Evolutionary conservation across 2,797 vertebrate species (phyloP), one percentile per base, ranked within the genome.

Genomic region (Caiman crocodilus): DNA sequence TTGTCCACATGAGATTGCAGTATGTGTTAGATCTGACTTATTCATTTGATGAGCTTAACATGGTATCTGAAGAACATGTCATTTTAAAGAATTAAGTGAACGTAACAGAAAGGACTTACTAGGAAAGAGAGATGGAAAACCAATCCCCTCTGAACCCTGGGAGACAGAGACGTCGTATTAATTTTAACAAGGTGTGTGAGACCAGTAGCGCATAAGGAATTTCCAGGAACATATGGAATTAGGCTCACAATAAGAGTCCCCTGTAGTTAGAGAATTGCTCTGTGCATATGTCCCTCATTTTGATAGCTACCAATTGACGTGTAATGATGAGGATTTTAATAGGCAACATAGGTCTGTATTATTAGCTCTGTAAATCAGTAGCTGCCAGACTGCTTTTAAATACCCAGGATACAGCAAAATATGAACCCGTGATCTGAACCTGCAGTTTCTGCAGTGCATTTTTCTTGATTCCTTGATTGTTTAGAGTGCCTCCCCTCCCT

Each of bases 61-160:
- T 28, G 58, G 57, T 69, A 80, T 7, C 32, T 3, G 13, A 88
- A 79, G 10, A 67, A 80, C 32, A 10, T 9, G 79, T 69, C 0
- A 55, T 55, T 89, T 89, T 84, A 73, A 82, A 83, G 80, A 59
- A 69, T 82, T 76, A 79, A 80, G 89, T 77, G 73, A 26, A 94
- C 92, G 85, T 77, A 91, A 79, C 59, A 58, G 14, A 85, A 78
- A 64, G 2, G n/a, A 4, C 11, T 10, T n/a, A 13, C n/a, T 81
- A 25, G n/a, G 65, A 55, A 73, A 28, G 26, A 32, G 83, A 77
- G 28, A 12, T 26, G 23, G 35, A 73, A 73, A 73, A 73, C 35
- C 15, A 91, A 90, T 73, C 12, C 3, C 23, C 11, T 57, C 18
- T 86, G 32, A 82, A 32, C 13, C 0, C 0, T 67, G 28, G 76